Evolutionary conservation across 2,797 vertebrate species (phyloP).

Genomic region (Artibeus lituratus): DNA sequence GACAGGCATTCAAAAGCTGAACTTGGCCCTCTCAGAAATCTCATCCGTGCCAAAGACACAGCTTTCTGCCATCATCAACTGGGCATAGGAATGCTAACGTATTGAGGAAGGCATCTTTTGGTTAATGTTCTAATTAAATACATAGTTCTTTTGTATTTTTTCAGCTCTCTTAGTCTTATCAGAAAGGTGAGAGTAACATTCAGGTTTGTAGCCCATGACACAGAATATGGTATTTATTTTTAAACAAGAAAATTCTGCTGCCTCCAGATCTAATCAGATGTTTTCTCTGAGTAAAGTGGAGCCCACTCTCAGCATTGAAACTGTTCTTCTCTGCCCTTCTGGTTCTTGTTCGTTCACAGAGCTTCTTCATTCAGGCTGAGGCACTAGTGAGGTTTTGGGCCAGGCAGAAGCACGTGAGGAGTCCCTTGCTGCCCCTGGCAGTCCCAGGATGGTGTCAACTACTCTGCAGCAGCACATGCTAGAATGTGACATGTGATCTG

Average conservation of each 20-base stretch:
- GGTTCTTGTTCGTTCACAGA: not conserved
- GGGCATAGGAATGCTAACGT: not conserved
- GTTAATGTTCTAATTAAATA: constrained; percentile 22
- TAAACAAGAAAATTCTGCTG: not conserved
- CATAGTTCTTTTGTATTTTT: constrained; percentile 26
- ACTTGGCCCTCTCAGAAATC: constrained; percentile 23
- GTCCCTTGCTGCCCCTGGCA: not conserved
- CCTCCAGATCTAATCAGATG: not conserved
- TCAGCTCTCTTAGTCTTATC: not conserved
- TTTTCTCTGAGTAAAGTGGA: not conserved
- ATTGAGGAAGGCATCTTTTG: not conserved
- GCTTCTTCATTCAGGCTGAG: accelerated
- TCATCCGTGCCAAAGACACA: not conserved
- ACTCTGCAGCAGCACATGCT: accelerated
- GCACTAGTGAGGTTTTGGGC: not conserved
- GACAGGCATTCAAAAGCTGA: constrained; percentile 46
- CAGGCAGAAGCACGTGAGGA: not conserved
- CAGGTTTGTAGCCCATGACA: not conserved
- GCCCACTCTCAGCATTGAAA: not conserved
- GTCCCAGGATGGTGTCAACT: not conserved
- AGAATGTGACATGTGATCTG: not conserved
- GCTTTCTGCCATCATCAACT: not conserved
- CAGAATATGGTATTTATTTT: not conserved
- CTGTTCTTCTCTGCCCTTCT: not conserved
- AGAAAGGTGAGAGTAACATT: not conserved